A percentile compares a stretch with the other conserved stretches of the same genome.
These are phyloP conservation scores for Pterophyllum scalare DNA, from an alignment of 2,113 vertebrate genomes.

Conservation along the genomic window DNA sequence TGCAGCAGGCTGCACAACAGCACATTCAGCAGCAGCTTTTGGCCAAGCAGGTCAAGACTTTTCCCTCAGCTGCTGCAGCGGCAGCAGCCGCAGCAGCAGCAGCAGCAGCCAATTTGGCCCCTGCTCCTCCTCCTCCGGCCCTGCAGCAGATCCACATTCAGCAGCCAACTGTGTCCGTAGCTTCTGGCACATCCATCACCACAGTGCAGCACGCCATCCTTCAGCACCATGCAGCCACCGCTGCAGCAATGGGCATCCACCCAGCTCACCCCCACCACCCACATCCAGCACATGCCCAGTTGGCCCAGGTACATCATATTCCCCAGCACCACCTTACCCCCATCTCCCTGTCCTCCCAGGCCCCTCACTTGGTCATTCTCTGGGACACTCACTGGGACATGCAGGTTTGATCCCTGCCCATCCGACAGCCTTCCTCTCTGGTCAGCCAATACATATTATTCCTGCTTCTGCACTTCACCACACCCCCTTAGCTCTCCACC, in stretches of 20 bases:
- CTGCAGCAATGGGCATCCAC: constrained; percentile 92
- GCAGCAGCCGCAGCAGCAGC: constrained; percentile 77
- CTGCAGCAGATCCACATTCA: constrained; percentile 97
- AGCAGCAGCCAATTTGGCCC: constrained; percentile 74
- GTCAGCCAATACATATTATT: constrained; percentile 98
- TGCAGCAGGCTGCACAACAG: constrained; percentile 97
- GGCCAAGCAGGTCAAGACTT: constrained; percentile 96
- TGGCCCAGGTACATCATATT: constrained; percentile 97
- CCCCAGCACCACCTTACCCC: constrained; percentile 96
- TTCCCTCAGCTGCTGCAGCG: constrained; percentile 87
- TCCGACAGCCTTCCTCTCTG: constrained; percentile 92
- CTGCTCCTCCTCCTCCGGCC: constrained; percentile 82
- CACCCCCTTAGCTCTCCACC: constrained; percentile 93
- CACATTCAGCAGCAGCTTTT: constrained; percentile 99
- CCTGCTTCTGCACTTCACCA: constrained; percentile 96
- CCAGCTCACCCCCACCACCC: constrained; percentile 87
- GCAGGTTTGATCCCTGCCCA: constrained; percentile 91
- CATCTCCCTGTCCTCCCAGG: constrained; percentile 91
- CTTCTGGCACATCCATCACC: constrained; percentile 92
- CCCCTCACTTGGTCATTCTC: constrained; percentile 80
- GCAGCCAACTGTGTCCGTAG: constrained; percentile 87
- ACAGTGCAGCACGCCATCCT: constrained; percentile 95
- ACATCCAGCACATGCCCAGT: constrained; percentile 89
- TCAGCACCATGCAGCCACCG: constrained; percentile 92
- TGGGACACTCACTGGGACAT: constrained; percentile 87